A percentile compares a stretch with the other conserved stretches of the same genome.
Evolutionary conservation across 92 coral and sea anemone genomes (phyloP).

Genomic region (Paramuricea clavata): DNA sequence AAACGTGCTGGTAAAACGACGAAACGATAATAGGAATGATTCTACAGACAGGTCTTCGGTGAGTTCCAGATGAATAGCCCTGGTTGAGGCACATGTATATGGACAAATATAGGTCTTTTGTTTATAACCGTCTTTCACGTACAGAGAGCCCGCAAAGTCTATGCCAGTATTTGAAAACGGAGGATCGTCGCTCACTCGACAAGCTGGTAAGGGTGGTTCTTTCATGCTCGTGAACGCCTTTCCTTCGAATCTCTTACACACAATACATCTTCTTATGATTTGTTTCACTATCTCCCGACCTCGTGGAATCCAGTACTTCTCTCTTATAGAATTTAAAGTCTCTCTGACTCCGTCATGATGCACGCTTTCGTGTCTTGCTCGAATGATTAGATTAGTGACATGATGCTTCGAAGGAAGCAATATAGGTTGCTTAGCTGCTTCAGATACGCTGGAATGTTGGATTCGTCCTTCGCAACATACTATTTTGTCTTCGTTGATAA

Average conservation of each 20-base stretch:
- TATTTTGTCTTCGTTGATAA: no score
- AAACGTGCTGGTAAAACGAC: constrained; percentile 54
- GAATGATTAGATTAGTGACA: no score
- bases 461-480: no score
- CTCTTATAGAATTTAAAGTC: background rate
- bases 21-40: constrained; percentile 50
- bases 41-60: constrained; percentile 46
- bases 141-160: background rate
- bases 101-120: constrained; percentile 1
- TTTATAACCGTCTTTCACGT: background rate
- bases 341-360: constrained; percentile 3
- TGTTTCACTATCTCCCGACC: background rate
- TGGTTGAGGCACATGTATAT: constrained; percentile 26
- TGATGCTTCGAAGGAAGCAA: no score
- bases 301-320: background rate
- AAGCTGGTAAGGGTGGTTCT: background rate
- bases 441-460: no score
- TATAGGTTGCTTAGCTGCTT: no score
- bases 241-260: constrained; percentile 3
- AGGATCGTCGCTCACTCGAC: constrained; percentile 9
- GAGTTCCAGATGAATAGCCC: constrained; percentile 57
- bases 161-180: background rate
- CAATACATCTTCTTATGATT: background rate
- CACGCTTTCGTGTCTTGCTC: no score
- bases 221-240: background rate